Evolutionary conservation across 2,113 vertebrate species (phyloP).

Genomic region (Cochlearius cochlearius): DNA sequence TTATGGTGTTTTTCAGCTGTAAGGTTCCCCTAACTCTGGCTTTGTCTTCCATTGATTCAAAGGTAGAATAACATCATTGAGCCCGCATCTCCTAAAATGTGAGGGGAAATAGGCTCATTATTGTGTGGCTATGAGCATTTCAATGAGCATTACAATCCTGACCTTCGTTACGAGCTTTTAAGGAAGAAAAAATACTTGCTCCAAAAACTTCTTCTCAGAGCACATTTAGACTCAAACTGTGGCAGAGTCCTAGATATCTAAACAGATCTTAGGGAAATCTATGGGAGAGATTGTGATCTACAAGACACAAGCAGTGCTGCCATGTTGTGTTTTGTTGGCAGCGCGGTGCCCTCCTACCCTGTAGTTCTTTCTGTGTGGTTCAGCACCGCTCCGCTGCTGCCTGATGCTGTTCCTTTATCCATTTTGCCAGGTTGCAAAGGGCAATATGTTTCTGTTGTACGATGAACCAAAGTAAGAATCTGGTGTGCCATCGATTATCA

Average conservation of each 20-base stretch:
- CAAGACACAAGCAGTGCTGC: background rate
- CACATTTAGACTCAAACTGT: background rate
- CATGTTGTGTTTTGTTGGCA: background rate
- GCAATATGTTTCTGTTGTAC: background rate
- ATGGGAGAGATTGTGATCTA: background rate
- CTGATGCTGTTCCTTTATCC: background rate
- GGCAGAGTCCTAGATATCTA: background rate
- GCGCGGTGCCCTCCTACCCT: background rate
- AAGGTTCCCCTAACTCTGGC: background rate
- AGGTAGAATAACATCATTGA: background rate
- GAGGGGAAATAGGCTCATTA: background rate
- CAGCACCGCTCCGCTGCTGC: background rate
- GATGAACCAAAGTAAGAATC: background rate
- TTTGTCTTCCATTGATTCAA: background rate
- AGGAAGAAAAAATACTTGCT: background rate
- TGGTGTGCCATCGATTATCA: background rate
- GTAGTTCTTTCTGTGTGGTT: background rate
- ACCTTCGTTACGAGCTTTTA: background rate
- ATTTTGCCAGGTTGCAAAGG: background rate
- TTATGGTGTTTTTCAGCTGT: background rate
- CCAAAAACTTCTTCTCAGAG: background rate
- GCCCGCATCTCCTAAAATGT: background rate
- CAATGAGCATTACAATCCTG: background rate
- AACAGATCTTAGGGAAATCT: background rate
- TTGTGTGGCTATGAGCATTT: background rate